Evolutionary conservation across 2,113 vertebrate genomes (phyloP), one percentile per base, ranked within the genome.

Genomic region (Pangasianodon gigas): DNA sequence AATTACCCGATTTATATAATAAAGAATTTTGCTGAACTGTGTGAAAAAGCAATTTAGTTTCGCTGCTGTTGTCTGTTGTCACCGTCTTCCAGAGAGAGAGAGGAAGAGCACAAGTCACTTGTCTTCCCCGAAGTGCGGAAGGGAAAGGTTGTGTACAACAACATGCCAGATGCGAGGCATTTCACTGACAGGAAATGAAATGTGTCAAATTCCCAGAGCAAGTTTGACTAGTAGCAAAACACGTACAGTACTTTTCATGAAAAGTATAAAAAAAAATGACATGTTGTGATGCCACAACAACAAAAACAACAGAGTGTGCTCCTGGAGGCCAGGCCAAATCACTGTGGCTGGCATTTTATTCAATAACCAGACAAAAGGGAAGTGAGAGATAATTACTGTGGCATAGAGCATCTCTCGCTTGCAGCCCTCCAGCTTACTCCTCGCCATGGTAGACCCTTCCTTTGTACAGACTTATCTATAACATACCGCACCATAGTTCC

Each of bases 141-240:
- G 62, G 56, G 16, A 77, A 58, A 77, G 54, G 54, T 71, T 77
- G 69, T 75, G 69, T 51, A 46, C 88, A 77, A 44, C 80, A 46
- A 75, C 82, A 56, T 62, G 82, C 41, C 67, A 89, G 19, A 77
- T 46, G 41, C 82, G 32, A 75, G 41, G 67, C 51, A 75, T 84
- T 46, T 44, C 51, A 56, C 24, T 84, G 80, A 85, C 82, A 77
- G 69, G 41, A 77, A 85, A 85, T 85, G 54, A 75, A 85, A 85
- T 60, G 54, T 77, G 88, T 85, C 69, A 85, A 85, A 77, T 75
- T 56, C 16, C 41, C 56, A 6, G 37, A 83, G 71, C 82, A 16
- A 51, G 51, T 84, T n/a, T 52, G 81, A 32, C 81, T 48, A 14
- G 81, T 84, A 89, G 67, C 52, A 60, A 62, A 77, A 85, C 24